Base-by-base conservation (phyloP, 1,140 invertebrate genomes). In the Acromyrmex echinatior region DNA sequence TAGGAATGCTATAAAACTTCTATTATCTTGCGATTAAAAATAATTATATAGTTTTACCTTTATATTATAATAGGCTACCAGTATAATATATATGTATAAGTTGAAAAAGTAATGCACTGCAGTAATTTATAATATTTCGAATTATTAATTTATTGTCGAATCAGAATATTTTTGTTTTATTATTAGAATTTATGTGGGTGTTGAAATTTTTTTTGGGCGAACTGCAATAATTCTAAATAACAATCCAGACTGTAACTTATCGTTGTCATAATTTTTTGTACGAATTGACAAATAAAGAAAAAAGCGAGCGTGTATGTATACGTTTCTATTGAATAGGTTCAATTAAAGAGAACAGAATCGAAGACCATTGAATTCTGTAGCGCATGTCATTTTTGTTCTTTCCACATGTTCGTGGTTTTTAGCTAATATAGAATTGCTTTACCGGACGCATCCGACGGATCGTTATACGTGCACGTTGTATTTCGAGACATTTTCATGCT, bases 381-480 rank as follows among this genome's bases (percentile, higher is more conserved):
- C 6, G 35, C n/a, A 51, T 74, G 28, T 35, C 25, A 84, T 62
- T 84, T 62, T 51, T 62, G 35, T 74, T 58, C 56, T 51, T 82
- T 82, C 45, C 35, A 62, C 21, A 21, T 25, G 56, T 68, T 68
- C 18, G 80, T 35, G 68, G 56, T 71, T 82, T 70, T 82, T 31
- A 35, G 21, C 28, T 25, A 53, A 68, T 18, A 45, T 18, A 45
- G 25, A 73, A 82, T 74, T n/a, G 80, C 63, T 70, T 3, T 68
- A 58, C 68, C 25, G 25, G 53, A 62, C 28, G 80, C 18, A 21
- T 62, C 80, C 80, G 80, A 84, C 80, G 80, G 80, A 35, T 56
- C 39, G 18, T 82, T 74, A 35, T 73, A 71, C 14, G 16, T 49
- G 14, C 25, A 35, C 25, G 9, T 21, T 51, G 39, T 25, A 2